A percentile compares a stretch with the other conserved stretches of the same genome.
Evolutionary conservation across 2,797 vertebrate species (phyloP).

Genomic region (Lemur catta): DNA sequence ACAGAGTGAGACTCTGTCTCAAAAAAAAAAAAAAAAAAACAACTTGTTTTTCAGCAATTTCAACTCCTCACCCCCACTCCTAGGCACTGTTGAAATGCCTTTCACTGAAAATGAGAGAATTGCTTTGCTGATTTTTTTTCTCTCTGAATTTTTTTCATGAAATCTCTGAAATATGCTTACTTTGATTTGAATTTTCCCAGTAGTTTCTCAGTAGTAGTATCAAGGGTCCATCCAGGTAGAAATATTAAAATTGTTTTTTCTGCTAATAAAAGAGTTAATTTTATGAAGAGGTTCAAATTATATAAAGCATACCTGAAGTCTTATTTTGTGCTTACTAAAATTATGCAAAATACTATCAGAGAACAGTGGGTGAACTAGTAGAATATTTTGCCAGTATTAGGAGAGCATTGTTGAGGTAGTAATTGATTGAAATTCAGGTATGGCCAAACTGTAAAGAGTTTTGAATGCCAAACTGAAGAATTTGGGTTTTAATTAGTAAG

Average conservation of each 20-base stretch:
- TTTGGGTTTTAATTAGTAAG: constrained; percentile 3
- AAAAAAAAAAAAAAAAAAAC: not conserved
- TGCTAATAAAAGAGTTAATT: not conserved
- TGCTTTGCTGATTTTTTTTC: not conserved
- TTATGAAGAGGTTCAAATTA: not conserved
- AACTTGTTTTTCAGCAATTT: not conserved
- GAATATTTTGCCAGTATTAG: not conserved
- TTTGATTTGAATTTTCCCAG: constrained; percentile 18
- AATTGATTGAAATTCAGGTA: not conserved
- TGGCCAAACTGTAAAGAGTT: not conserved
- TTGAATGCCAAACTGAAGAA: not conserved
- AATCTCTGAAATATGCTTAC: not conserved
- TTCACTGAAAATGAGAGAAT: not conserved
- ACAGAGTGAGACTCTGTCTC: too few species aligned
- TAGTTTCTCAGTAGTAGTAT: not conserved
- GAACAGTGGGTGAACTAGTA: not conserved
- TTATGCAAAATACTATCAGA: not conserved
- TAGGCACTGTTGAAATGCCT: not conserved
- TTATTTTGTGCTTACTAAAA: constrained; percentile 25
- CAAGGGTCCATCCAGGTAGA: not conserved
- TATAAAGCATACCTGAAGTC: not conserved
- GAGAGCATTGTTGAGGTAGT: not conserved
- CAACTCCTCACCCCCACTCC: not conserved
- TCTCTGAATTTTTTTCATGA: not conserved
- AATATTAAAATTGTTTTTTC: constrained; percentile 25